Percentiles rank a stretch among this genome's conserved stretches.
Evolutionary conservation across 2,888 invertebrate species (phyloP).

Genomic region (Ceriagrion tenellum): DNA sequence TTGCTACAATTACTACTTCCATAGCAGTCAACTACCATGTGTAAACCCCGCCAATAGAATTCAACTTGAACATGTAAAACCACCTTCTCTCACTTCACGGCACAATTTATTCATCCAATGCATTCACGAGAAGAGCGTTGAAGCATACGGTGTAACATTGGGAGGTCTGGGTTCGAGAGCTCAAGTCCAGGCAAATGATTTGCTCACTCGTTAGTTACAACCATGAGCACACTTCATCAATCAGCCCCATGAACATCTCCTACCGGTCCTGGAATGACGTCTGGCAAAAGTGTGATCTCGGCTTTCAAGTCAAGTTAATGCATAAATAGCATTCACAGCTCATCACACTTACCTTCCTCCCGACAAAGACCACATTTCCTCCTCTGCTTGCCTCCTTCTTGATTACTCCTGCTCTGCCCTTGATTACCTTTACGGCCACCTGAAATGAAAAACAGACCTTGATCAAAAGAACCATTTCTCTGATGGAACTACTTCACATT

Average conservation of each 20-base stretch:
- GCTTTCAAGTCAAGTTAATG: neutral
- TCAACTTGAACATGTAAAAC: too few relatives aligned
- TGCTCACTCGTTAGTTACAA: too few relatives aligned
- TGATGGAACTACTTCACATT: neutral
- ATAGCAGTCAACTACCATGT: too few relatives aligned
- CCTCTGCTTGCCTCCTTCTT: slow-evolving; percentile 68
- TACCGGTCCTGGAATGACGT: neutral
- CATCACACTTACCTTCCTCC: slow-evolving; percentile 81
- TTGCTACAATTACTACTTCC: too few relatives aligned
- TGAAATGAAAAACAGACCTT: neutral
- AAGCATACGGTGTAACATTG: too few relatives aligned
- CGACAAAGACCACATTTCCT: slow-evolving; percentile 88
- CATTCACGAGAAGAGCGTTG: too few relatives aligned
- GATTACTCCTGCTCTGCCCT: neutral
- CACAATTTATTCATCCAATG: too few relatives aligned
- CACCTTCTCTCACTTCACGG: too few relatives aligned
- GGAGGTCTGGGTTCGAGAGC: too few relatives aligned
- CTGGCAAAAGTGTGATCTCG: neutral
- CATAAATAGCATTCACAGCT: too few relatives aligned
- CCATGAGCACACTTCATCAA: too few relatives aligned
- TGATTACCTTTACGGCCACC: slow-evolving; percentile 25
- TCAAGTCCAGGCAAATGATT: neutral
- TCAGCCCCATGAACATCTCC: neutral
- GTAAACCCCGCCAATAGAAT: too few relatives aligned
- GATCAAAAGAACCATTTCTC: neutral